Evolutionary conservation across 2,888 invertebrate genomes (phyloP).

Genomic region (Mimas tiliae): DNA sequence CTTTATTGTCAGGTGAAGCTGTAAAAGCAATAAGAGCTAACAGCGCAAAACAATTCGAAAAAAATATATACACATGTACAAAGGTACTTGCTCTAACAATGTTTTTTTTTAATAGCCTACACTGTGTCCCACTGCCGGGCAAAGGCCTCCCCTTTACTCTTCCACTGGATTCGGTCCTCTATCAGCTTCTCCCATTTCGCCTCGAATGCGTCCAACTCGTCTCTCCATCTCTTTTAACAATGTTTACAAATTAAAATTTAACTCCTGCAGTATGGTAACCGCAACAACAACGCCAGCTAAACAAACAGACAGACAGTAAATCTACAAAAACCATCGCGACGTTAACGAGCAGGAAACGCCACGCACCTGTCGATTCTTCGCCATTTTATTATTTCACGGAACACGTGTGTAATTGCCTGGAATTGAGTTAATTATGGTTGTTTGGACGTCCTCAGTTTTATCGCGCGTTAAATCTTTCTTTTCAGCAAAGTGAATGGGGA

Average conservation of each 20-base stretch:
- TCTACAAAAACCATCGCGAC: slow-evolving; percentile 16
- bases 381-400: slow-evolving; percentile 7
- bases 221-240: too few relatives aligned
- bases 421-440: slow-evolving; percentile 20
- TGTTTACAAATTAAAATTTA: slow-evolving; percentile 17
- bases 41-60: too few relatives aligned
- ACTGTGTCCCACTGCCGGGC: too few relatives aligned
- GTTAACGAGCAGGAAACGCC: slow-evolving; percentile 16
- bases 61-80: too few relatives aligned
- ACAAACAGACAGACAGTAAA: slow-evolving; percentile 15
- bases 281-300: neutral
- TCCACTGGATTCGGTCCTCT: too few relatives aligned
- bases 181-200: too few relatives aligned
- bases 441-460: slow-evolving; percentile 2
- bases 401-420: slow-evolving; percentile 15
- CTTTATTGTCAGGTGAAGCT: too few relatives aligned
- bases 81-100: too few relatives aligned
- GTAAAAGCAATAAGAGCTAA: too few relatives aligned
- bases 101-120: too few relatives aligned
- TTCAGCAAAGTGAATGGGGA: neutral
- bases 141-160: too few relatives aligned
- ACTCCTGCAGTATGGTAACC: neutral
- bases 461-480: neutral
- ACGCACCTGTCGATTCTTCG: slow-evolving; percentile 8
- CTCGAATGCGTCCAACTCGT: too few relatives aligned